phyloP scores from a whole-genome alignment of 2,113 vertebrate genomes.

The Edolisoma coerulescens region DNA sequence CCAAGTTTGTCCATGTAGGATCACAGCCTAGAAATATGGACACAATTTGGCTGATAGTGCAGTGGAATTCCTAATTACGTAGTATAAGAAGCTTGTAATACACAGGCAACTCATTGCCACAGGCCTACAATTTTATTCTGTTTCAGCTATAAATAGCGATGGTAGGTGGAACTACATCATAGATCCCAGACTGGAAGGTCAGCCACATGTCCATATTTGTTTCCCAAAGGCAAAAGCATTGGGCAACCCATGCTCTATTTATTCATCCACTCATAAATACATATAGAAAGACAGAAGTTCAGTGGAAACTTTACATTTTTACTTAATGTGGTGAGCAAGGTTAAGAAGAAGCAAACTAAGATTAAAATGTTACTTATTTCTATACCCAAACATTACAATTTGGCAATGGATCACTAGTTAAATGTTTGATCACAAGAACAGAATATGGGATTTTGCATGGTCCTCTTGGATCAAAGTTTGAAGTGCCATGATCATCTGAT shows the following conservation, averaged over 20 bases:
- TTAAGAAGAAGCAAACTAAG: neutral
- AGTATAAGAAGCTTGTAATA: neutral
- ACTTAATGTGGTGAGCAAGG: neutral
- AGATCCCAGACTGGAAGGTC: neutral
- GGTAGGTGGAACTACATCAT: neutral
- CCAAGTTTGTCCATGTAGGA: conserved; percentile 82
- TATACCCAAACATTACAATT: neutral
- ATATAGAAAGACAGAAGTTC: neutral
- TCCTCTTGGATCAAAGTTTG: neutral
- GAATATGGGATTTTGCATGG: neutral
- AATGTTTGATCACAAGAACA: neutral
- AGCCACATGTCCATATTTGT: neutral
- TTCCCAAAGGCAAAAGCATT: neutral
- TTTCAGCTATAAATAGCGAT: neutral
- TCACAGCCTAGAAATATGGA: conserved; percentile 81
- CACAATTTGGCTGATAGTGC: neutral
- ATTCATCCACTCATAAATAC: neutral
- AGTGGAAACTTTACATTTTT: neutral
- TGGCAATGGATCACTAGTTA: neutral
- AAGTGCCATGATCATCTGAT: neutral
- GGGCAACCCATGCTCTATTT: neutral
- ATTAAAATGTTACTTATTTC: neutral
- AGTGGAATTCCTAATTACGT: neutral
- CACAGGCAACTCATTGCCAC: neutral
- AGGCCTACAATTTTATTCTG: neutral